Evolutionary conservation across 2,888 invertebrate genomes (phyloP).

Genomic region (Electrophaes corylata): DNA sequence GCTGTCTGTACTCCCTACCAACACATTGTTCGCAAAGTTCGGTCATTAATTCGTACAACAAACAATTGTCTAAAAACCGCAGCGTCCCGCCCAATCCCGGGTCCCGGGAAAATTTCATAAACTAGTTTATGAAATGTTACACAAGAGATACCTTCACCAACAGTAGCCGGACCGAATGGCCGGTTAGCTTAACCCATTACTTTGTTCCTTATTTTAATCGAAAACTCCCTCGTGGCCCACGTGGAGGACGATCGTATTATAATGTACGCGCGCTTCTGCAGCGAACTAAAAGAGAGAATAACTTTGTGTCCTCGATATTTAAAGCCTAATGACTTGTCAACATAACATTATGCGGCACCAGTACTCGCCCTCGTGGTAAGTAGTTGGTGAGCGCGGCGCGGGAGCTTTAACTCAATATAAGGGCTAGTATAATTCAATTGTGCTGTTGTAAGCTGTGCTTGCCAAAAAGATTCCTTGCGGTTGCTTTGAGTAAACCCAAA

Average conservation of each 20-base stretch:
- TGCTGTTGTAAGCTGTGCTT: too few species aligned
- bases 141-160: not conserved
- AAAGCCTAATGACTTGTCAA: too few species aligned
- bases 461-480: too few species aligned
- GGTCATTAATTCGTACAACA: conserved; percentile 26
- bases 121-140: conserved; percentile 9
- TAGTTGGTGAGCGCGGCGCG: too few species aligned
- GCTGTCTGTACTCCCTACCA: conserved; percentile 13
- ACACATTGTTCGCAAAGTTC: conserved; percentile 18
- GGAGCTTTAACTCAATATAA: too few species aligned
- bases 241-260: not conserved
- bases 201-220: not conserved
- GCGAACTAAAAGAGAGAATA: too few species aligned
- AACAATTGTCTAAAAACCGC: conserved; percentile 39
- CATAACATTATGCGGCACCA: too few species aligned
- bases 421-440: too few species aligned
- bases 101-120: not conserved
- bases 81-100: conserved; percentile 4
- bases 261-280: too few species aligned
- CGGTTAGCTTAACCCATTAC: not conserved
- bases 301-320: too few species aligned
- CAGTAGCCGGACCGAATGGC: not conserved
- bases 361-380: too few species aligned
- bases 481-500: too few species aligned
- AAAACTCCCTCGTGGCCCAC: not conserved